Conservation (phyloP, 2,888 invertebrate species). For the Magallana nippona region DNA sequence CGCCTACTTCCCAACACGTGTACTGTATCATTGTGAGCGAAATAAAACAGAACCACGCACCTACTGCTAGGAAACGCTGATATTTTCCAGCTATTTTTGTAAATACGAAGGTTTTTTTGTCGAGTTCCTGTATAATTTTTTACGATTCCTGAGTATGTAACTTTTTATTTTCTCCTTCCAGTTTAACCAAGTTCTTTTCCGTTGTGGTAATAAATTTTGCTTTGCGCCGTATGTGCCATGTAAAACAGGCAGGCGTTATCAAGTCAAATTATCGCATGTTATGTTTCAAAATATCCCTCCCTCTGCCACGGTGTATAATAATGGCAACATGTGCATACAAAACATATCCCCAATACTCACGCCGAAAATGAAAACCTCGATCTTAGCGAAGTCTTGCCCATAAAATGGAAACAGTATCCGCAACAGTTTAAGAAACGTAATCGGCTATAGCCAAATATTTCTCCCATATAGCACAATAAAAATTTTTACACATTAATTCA, state of each 20-base stretch:
- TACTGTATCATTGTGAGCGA: conserved; percentile 10
- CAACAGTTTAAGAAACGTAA: conserved; percentile 6
- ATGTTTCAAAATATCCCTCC: conserved; percentile 35
- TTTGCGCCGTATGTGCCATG: conserved; percentile 35
- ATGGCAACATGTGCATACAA: conserved; percentile 26
- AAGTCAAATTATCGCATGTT: conserved; percentile 28
- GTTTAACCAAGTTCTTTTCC: conserved; percentile 35
- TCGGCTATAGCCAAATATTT: conserved; percentile 26
- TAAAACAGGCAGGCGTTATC: conserved; percentile 30
- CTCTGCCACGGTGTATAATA: conserved; percentile 24
- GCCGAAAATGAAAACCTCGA: conserved; percentile 1
- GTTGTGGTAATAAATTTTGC: conserved; percentile 32
- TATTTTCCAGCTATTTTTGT: conserved; percentile 34
- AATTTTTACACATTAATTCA: conserved; percentile 21
- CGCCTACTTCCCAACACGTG: conserved; percentile 23
- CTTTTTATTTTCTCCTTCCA: conserved; percentile 19
- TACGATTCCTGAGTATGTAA: conserved; percentile 16
- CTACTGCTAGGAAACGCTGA: conserved; percentile 20
- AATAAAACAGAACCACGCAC: conserved; percentile 6
- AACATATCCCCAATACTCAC: conserved; percentile 5
- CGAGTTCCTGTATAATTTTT: conserved; percentile 22
- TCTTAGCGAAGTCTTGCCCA: conserved; percentile 3
- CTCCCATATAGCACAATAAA: conserved; percentile 32
- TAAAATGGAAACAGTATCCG: conserved; percentile 19
- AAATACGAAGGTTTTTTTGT: neutral